Base-by-base conservation (phyloP, 2,888 invertebrate species). In the Bibio marci region DNA sequence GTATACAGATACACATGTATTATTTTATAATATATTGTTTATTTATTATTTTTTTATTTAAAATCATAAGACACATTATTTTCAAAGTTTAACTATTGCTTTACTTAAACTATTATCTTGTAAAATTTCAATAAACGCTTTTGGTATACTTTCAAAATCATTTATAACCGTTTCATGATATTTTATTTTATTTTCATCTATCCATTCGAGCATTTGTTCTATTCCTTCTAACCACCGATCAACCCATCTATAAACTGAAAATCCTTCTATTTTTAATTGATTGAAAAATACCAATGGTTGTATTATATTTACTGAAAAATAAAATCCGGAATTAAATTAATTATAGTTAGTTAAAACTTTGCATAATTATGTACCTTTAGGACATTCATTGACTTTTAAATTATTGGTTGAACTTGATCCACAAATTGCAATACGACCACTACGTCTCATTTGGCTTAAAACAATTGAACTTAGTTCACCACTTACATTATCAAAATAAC, bases 361-460 rank as follows among this genome's bases (percentile, higher is more conserved):
- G 43, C 38, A 42, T 41, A 39, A 43, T 46, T 41, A 43, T 22
- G 12, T n/a, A n/a, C n/a, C 30, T 30, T 19, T 37, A 2, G 65
- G 62, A 42, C 66, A 57, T 37, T 62, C 53, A n/a, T 59, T 55
- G 37, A 44, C 47, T 2, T 45, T 52, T 17, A 67, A 66, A 49
- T 79, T 78, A 50, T 80, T 80, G 0, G 67, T 63, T 19, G 78
- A 74, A 48, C 80, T 77, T 2, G 73, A 68, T 14, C 80, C 80
- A 54, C 79, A 80, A 10, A 77, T 70, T 11, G 76, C 67, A 14
- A 80, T 64, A 44, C 80, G 64, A 8, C 80, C 80, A 49, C 63
- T 66, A 37, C 53, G 52, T 45, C 73, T 79, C 80, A 80, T 80
- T 43, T 69, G 65, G 43, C 60, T 62, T 41, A 79, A 64, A 25